Percentiles rank a stretch among this genome's conserved stretches.
phyloP scores from a whole-genome alignment of 2,888 invertebrate species.

The Belgica antarctica region DNA sequence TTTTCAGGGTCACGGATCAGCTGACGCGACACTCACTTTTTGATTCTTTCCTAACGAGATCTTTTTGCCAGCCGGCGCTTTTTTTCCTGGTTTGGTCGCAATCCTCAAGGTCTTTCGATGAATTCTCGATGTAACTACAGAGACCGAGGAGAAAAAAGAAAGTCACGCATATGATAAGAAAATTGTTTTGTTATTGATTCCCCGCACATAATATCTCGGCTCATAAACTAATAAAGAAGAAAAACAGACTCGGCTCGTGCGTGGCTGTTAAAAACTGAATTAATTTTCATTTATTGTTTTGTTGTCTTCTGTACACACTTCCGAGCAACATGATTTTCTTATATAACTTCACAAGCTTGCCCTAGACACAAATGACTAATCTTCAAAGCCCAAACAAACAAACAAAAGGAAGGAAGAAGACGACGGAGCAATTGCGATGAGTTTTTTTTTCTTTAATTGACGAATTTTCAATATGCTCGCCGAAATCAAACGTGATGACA shows the following conservation, averaged over 20 bases:
- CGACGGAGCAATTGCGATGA: neutral
- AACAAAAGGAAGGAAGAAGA: neutral
- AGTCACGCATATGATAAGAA: conserved; percentile 10
- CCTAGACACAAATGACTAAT: conserved; percentile 24
- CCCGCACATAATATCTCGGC: neutral
- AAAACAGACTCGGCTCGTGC: neutral
- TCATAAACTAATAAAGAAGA: neutral
- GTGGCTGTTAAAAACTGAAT: neutral
- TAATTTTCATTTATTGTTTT: neutral
- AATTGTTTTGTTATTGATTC: conserved; percentile 18
- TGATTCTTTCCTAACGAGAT: conserved; percentile 36
- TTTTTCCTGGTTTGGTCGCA: conserved; percentile 58
- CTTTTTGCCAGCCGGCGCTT: conserved; percentile 17
- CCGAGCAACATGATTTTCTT: conserved; percentile 16
- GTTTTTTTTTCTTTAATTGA: conserved; percentile 14
- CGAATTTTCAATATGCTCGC: conserved; percentile 13
- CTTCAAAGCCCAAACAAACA: conserved; percentile 31
- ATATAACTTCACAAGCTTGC: conserved; percentile 11
- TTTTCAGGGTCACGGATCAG: conserved; percentile 32
- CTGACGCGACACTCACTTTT: conserved; percentile 24
- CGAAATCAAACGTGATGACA: neutral
- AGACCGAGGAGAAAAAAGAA: conserved; percentile 46
- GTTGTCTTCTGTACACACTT: neutral
- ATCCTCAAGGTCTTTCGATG: conserved; percentile 68
- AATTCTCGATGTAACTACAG: conserved; percentile 65